phyloP scores from a whole-genome alignment of 2,797 vertebrate genomes.

The Neosilurus hyrtlii region DNA sequence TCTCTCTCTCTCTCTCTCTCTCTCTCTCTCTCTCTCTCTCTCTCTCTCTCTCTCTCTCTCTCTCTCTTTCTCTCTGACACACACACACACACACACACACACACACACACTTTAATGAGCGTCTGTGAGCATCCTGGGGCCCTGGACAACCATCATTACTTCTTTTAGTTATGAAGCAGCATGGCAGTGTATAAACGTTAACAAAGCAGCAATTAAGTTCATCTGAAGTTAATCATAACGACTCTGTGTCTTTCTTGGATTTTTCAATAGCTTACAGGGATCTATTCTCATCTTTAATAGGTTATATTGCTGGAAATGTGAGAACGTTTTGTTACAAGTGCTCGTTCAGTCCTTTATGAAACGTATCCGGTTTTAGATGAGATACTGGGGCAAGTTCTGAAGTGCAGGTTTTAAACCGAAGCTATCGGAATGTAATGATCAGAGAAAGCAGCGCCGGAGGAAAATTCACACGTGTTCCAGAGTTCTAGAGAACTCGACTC shows the following conservation, averaged over 20 bases:
- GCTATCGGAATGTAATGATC: not conserved
- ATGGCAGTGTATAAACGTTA: not conserved
- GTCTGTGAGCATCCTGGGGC: constrained; percentile 15
- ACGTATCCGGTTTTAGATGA: not conserved
- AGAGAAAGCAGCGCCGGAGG: not conserved
- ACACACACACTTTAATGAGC: constrained; percentile 29
- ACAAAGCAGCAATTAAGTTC: not conserved
- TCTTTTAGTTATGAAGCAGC: constrained; percentile 7
- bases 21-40: too few species aligned
- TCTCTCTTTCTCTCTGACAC: not conserved
- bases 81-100: not conserved
- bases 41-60: too few species aligned
- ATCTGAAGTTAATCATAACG: not conserved
- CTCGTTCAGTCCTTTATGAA: not conserved
- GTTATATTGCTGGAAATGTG: not conserved
- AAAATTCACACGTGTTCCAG: not conserved
- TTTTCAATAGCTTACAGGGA: not conserved
- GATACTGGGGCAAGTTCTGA: not conserved
- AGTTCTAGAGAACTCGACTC: not conserved
- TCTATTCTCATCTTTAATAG: not conserved
- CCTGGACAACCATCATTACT: not conserved
- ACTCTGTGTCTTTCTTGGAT: not conserved
- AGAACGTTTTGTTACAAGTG: too few species aligned
- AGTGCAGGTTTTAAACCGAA: not conserved
- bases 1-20: not conserved